A percentile compares a stretch with the other conserved stretches of the same genome.
phyloP scores from a whole-genome alignment of 92 coral and sea anemone genomes.

The Paramuricea clavata region DNA sequence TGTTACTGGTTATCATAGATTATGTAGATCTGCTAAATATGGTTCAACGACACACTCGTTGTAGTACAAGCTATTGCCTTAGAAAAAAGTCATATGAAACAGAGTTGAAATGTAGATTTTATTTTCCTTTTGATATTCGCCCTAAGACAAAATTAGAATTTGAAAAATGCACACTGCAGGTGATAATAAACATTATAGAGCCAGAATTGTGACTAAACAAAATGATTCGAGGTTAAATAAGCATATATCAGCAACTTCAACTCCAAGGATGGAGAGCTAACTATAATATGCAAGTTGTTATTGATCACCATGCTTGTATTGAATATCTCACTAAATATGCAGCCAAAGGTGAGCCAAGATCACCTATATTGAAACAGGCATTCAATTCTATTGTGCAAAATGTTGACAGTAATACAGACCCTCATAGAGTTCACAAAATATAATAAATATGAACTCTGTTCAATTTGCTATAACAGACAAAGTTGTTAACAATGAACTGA shows the following conservation, averaged over 20 bases:
- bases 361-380: conserved; percentile 68
- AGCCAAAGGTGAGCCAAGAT: conserved; percentile 61
- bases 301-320: conserved; percentile 64
- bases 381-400: conserved; percentile 63
- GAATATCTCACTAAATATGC: conserved; percentile 70
- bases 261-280: conserved; percentile 43
- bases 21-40: neutral
- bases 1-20: too few relatives aligned
- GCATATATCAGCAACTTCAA: conserved; percentile 63
- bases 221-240: conserved; percentile 60
- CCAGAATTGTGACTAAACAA: conserved; percentile 19
- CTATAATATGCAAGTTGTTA: conserved; percentile 55
- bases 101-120: conserved; percentile 46
- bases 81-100: neutral
- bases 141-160: conserved; percentile 53
- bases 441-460: neutral
- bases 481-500: neutral
- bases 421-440: conserved; percentile 51
- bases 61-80: neutral
- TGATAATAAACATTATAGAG: neutral
- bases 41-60: neutral
- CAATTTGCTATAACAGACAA: neutral
- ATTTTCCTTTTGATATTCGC: conserved; percentile 69
- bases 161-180: conserved; percentile 57
- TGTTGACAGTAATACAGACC: conserved; percentile 46